These are phyloP conservation scores for Donacobius atricapilla DNA, from an alignment of 2,113 vertebrate species.

Conservation along the genomic window DNA sequence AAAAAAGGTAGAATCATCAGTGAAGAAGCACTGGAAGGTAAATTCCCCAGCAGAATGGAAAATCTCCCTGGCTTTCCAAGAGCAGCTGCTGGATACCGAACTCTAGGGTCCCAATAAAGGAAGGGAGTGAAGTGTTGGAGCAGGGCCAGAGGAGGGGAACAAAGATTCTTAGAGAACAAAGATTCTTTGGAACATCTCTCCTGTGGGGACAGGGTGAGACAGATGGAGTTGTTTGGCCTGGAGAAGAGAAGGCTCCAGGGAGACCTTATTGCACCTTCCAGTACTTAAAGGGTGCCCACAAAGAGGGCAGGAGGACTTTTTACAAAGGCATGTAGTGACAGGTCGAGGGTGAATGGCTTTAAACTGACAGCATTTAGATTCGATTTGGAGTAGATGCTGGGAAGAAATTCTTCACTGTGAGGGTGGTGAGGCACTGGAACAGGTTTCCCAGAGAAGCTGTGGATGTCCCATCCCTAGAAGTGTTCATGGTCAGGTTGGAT, in stretches of 20 bases:
- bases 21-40: not conserved
- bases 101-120: not conserved
- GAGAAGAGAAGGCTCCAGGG: not conserved
- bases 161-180: not conserved
- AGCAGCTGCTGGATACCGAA: rapidly evolving
- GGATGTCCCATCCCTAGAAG: not conserved
- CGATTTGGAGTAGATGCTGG: not conserved
- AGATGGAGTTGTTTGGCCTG: not conserved
- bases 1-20: not conserved
- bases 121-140: not conserved
- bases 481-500: not conserved
- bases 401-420: not conserved
- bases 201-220: not conserved
- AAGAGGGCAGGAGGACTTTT: not conserved
- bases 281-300: no score
- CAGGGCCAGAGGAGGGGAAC: not conserved
- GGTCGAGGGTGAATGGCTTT: not conserved
- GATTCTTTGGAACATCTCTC: not conserved
- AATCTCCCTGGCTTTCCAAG: not conserved
- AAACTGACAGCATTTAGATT: not conserved
- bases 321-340: not conserved
- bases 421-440: not conserved
- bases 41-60: not conserved
- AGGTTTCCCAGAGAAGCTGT: not conserved
- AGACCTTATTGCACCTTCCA: not conserved